Base-by-base conservation (phyloP, 2,797 vertebrate genomes). In the Pseudochromis fuscus region DNA sequence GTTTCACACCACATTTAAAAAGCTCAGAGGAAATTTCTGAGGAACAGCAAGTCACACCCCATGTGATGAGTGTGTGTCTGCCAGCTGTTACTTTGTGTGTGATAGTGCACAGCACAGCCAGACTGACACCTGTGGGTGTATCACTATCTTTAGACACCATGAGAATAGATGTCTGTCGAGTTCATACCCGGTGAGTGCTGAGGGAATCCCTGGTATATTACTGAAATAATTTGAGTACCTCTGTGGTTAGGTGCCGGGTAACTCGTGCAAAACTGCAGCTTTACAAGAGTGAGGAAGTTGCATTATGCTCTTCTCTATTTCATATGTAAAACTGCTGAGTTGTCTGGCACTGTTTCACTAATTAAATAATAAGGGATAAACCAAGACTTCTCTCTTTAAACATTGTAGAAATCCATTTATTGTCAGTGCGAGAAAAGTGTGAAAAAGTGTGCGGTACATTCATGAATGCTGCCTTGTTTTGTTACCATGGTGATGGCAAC, bases 61-160 rank as follows among this genome's bases (percentile, higher is more conserved):
- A 1, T 13, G 23, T 42, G 10, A 53, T 33, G 23, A 25, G 0
- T 66, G 42, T 38, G 27, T 33, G 38, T 42, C 21, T 72, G 45
- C 38, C 81, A 87, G 72, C 49, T 86, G 82, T 53, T 75, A 60
- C 46, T 82, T 50, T 80, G 51, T 69, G 46, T 65, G 72, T 77
- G 52, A 69, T 59, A 42, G 1, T 4, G 30, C 28, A 24, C 21
- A 38, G 44, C 4, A 21, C 27, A 44, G 11, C 5, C 48, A 66
- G 18, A 48, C 50, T 58, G 27, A 45, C 76, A 78, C 65, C 55
- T 57, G 63, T 13, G 18, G 27, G 40, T 59, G 52, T 51, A 40
- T 11, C 13, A 11, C 25, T 62, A 48, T 48, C 24, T 21, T 48
- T 5, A 21, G 1, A 57, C 24, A 40, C 7, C 3, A 13, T 2